Evolutionary conservation across 2,888 invertebrate genomes (phyloP).

Genomic region (Mimumesa dahlbomi): DNA sequence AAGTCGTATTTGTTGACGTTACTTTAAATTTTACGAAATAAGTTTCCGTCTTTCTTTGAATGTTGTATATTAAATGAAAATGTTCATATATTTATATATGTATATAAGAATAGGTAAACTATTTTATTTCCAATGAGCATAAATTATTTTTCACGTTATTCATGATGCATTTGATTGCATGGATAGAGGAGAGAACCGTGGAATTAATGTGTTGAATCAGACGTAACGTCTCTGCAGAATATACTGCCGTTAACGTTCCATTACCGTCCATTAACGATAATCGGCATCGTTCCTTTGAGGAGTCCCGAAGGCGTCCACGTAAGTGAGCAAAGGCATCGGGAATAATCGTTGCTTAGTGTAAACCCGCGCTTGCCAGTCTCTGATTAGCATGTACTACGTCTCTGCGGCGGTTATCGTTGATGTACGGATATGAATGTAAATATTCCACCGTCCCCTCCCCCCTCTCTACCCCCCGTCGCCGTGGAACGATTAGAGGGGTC

Average conservation of each 20-base stretch:
- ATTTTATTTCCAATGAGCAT: no score
- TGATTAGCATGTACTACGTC: slow-evolving; percentile 42
- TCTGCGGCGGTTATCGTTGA: slow-evolving; percentile 14
- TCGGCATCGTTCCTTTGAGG: slow-evolving; percentile 59
- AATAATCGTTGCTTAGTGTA: slow-evolving; percentile 43
- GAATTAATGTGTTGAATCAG: slow-evolving; percentile 17
- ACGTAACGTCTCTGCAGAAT: slow-evolving; percentile 13
- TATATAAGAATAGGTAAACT: no score
- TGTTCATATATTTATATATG: no score
- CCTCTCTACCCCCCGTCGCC: no score
- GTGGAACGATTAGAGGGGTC: no score
- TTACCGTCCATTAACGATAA: slow-evolving; percentile 58
- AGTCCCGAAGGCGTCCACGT: slow-evolving; percentile 45
- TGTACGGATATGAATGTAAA: slow-evolving; percentile 15
- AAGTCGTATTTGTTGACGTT: no score
- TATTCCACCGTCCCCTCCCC: no score
- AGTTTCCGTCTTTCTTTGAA: no score
- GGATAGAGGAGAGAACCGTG: background rate
- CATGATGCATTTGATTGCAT: background rate
- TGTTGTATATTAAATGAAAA: no score
- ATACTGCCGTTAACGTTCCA: slow-evolving; percentile 45
- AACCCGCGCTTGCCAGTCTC: slow-evolving; percentile 24
- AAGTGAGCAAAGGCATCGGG: slow-evolving; percentile 26
- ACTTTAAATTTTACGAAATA: no score
- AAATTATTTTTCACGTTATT: no score